Conservation (phyloP, 2,113 vertebrate species). For the Trochalopteron elliotii region DNA sequence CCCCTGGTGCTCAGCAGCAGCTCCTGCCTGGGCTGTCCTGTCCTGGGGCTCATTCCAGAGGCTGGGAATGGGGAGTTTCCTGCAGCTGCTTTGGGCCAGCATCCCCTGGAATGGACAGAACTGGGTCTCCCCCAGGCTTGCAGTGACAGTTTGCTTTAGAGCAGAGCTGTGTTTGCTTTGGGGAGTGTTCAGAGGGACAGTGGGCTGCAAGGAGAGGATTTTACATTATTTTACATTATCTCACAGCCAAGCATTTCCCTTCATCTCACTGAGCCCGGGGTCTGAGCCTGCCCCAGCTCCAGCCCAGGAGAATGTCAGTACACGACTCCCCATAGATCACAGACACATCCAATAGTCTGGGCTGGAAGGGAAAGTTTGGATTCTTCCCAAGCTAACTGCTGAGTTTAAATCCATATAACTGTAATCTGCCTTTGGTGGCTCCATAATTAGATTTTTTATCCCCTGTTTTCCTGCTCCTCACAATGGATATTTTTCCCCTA, state of each 20-base stretch:
- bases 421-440: not conserved
- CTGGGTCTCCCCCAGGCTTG: fast-evolving
- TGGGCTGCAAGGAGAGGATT: not conserved
- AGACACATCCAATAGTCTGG: fast-evolving
- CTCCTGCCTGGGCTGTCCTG: not conserved
- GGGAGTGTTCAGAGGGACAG: fast-evolving
- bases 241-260: no score
- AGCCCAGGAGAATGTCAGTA: fast-evolving
- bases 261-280: no score
- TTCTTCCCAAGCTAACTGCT: not conserved
- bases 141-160: fast-evolving
- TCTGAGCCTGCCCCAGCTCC: not conserved
- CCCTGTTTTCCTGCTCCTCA: not conserved
- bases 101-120: fast-evolving
- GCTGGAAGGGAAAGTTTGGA: not conserved
- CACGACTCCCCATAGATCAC: fast-evolving
- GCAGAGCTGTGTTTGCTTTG: not conserved
- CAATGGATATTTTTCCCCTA: not conserved
- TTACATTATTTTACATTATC: fast-evolving
- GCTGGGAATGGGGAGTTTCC: not conserved
- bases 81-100: not conserved
- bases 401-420: not conserved
- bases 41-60: not conserved
- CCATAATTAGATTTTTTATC: not conserved
- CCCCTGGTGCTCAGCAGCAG: not conserved